Conservation (phyloP, 2,113 vertebrate genomes). For the Psephotus haematonotus region DNA sequence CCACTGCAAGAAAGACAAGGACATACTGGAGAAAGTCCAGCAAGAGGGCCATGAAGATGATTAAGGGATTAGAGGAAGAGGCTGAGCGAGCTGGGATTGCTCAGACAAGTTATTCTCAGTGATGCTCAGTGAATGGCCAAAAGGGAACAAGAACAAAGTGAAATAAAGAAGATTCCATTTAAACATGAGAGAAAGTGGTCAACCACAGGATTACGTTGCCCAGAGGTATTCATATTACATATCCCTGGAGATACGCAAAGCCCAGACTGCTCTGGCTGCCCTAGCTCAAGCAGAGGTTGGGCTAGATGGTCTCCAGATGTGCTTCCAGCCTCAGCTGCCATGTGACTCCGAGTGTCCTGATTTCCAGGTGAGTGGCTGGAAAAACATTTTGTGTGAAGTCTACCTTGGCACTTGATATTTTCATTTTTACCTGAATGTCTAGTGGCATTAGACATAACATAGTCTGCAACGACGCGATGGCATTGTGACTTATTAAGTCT, state of each 20-base stretch:
- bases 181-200: background rate
- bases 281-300: background rate
- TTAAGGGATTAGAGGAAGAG: background rate
- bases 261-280: background rate
- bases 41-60: rapidly evolving
- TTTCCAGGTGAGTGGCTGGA: background rate
- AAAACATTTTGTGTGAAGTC: background rate
- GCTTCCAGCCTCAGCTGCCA: background rate
- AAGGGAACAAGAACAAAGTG: no score
- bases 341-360: background rate
- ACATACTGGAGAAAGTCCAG: background rate
- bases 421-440: background rate
- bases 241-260: background rate
- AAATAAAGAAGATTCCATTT: background rate
- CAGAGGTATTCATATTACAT: background rate
- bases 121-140: background rate
- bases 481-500: background rate
- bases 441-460: background rate
- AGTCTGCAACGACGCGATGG: background rate
- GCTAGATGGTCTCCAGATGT: background rate
- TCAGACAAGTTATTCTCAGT: background rate
- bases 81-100: background rate
- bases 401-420: background rate
- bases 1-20: background rate
- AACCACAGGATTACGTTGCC: background rate